Conservation (phyloP, 1,140 invertebrate genomes). For the Limonius californicus region DNA sequence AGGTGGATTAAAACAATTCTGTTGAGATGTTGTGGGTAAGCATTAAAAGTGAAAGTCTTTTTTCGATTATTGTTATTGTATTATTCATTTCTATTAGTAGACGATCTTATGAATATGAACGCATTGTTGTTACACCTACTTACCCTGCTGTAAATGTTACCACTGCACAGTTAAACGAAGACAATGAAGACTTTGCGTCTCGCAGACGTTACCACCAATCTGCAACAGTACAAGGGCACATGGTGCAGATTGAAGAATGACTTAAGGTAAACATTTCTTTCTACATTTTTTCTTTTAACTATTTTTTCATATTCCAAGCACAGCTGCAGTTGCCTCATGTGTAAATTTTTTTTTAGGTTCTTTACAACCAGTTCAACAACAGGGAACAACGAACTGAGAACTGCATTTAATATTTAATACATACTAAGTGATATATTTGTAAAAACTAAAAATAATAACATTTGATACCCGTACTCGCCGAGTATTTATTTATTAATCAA, state of each 20-base stretch:
- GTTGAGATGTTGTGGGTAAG: conserved; percentile 76
- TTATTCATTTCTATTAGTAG: conserved; percentile 52
- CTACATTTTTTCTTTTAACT: no score
- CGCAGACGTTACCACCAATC: conserved; percentile 90
- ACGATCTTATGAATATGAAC: conserved; percentile 77
- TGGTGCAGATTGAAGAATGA: conserved; percentile 58
- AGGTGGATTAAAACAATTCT: conserved; percentile 76
- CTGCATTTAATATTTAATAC: no score
- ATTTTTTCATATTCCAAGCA: no score
- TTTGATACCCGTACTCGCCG: no score
- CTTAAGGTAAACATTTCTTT: no score
- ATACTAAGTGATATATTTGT: no score
- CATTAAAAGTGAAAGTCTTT: not conserved
- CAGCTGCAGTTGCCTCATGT: no score
- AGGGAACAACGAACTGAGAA: no score
- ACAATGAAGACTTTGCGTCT: conserved; percentile 90
- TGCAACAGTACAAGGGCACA: conserved; percentile 72
- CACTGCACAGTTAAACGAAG: conserved; percentile 85
- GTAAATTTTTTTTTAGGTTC: no score
- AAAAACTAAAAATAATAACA: no score
- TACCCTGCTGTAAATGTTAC: conserved; percentile 77
- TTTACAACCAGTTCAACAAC: no score
- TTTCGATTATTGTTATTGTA: conserved; percentile 1
- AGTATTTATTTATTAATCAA: no score
- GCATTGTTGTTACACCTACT: conserved; percentile 84